Conservation (phyloP, 2,797 vertebrate genomes). For the Masticophis lateralis region DNA sequence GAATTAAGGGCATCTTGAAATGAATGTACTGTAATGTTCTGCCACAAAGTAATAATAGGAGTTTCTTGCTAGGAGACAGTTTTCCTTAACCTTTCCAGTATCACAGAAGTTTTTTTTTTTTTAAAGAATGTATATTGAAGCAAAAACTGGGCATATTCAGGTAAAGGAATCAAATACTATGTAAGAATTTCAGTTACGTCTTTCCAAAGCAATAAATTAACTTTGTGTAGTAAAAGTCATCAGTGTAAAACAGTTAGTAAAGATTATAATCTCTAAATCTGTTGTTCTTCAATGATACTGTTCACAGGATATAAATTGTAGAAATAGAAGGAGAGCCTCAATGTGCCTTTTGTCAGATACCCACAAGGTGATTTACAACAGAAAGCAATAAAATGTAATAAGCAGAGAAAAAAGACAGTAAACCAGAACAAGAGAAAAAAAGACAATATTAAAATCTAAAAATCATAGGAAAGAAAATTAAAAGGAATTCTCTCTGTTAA, state of each 20-base stretch:
- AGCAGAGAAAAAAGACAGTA: background rate
- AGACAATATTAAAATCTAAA: background rate
- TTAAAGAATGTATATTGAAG: background rate
- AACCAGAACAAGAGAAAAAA: background rate
- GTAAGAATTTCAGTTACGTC: background rate
- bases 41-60: background rate
- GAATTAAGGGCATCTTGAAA: background rate
- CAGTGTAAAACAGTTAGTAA: background rate
- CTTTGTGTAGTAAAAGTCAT: background rate
- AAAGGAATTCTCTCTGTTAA: background rate
- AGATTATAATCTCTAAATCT: background rate
- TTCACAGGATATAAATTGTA: background rate
- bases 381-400: background rate
- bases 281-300: background rate
- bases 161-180: background rate
- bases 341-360: background rate
- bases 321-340: background rate
- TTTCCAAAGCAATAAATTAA: background rate
- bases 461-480: background rate
- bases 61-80: background rate
- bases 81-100: background rate
- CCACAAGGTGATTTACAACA: background rate
- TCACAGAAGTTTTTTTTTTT: background rate
- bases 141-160: background rate
- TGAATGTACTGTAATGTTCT: background rate